Conservation (phyloP, 2,888 invertebrate genomes). For the Mythimna albipuncta region DNA sequence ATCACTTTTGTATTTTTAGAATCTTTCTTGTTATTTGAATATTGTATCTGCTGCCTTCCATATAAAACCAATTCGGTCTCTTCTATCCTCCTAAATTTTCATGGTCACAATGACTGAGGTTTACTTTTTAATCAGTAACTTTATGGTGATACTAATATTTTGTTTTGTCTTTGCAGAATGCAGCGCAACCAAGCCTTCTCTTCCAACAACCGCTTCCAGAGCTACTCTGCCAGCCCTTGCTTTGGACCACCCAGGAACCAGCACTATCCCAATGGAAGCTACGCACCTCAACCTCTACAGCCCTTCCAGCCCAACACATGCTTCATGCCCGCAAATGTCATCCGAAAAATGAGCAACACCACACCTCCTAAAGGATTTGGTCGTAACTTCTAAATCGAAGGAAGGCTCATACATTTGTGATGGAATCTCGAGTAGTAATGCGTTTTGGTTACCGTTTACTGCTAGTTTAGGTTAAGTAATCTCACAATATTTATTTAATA, state of each 20-base stretch:
- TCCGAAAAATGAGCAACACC: constrained; percentile 70
- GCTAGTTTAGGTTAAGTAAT: constrained; percentile 45
- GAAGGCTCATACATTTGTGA: constrained; percentile 12
- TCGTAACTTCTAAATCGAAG: constrained; percentile 27
- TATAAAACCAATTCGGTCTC: background rate
- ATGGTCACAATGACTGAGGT: too few species aligned
- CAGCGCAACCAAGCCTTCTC: constrained; percentile 54
- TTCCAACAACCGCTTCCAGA: constrained; percentile 49
- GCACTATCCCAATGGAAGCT: constrained; percentile 37
- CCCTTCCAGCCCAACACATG: constrained; percentile 73
- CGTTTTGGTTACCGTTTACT: constrained; percentile 56
- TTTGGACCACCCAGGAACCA: constrained; percentile 48
- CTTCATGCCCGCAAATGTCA: constrained; percentile 75
- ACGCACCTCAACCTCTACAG: constrained; percentile 39
- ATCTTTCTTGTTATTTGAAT: background rate
- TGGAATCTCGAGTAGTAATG: constrained; percentile 70
- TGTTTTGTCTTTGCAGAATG: constrained; percentile 48
- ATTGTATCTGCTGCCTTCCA: background rate
- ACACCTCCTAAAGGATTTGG: constrained; percentile 58
- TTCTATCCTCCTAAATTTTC: background rate
- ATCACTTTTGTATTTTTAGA: background rate
- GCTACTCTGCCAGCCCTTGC: constrained; percentile 51
- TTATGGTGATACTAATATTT: background rate
- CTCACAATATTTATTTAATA: constrained; percentile 45
- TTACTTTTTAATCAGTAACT: too few species aligned